A percentile compares a stretch with the other conserved stretches of the same genome.
These are phyloP conservation scores for Microcebus lehilahytsara DNA, from an alignment of 2,113 vertebrate genomes.

Conservation along the genomic window DNA sequence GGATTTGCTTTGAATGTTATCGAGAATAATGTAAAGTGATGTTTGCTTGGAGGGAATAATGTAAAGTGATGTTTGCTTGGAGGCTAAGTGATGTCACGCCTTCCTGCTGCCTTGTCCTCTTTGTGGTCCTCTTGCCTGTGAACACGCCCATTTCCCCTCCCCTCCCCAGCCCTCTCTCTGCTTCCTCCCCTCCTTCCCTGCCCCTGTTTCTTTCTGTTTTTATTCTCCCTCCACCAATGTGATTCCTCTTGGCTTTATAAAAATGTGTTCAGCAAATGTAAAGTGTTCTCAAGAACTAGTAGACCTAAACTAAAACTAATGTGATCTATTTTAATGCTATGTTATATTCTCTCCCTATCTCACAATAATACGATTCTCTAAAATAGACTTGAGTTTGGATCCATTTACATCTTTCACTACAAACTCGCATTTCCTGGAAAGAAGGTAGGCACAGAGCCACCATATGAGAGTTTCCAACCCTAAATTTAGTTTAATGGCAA, in stretches of 20 bases:
- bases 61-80: no score
- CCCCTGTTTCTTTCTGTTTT: neutral
- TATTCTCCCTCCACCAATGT: neutral
- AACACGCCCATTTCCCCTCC: rapidly evolving
- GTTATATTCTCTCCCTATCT: neutral
- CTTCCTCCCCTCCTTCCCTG: no score
- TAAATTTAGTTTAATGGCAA: conserved; percentile 10
- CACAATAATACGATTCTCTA: neutral
- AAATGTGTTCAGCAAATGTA: neutral
- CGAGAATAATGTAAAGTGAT: neutral
- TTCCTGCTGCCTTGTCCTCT: rapidly evolving
- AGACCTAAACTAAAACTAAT: neutral
- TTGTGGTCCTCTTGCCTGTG: rapidly evolving
- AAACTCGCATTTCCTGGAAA: neutral
- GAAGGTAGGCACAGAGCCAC: neutral
- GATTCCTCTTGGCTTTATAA: neutral
- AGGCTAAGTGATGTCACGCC: neutral
- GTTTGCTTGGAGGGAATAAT: no score
- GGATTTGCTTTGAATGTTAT: neutral
- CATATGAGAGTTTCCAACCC: neutral
- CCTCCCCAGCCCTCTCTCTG: neutral
- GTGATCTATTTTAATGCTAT: neutral
- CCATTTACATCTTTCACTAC: conserved; percentile 1
- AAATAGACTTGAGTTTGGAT: neutral
- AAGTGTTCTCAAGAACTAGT: neutral